Base-by-base conservation (phyloP, 1,140 invertebrate species). In the Globodera rostochiensis region DNA sequence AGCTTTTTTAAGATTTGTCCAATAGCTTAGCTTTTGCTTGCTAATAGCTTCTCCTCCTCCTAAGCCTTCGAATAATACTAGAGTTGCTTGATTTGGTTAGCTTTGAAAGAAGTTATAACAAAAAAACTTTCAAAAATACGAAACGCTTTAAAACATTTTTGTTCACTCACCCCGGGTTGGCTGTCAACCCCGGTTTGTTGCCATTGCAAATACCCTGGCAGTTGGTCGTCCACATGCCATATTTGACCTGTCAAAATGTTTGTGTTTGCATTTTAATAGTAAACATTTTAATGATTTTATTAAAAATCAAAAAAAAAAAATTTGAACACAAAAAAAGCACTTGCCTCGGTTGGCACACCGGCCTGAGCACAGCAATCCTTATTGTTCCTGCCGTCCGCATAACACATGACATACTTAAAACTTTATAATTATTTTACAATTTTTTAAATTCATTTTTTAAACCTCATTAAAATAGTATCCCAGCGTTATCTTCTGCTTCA, bases 311-410 rank as follows among this genome's bases (percentile, higher is more conserved):
- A 36, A 36, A 53, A 64, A 64, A 15, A 60, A 60, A 60, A 60
- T 60, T 60, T 15, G 19, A 9, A 47, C 25, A 47, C 25, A 71
- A 13, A 71, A 71, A 71, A 15, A 71, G 2, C 6, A 0, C 25
- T 7, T 4, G 25, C 69, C 8, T 71, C n/a, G 3, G 25, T 13
- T 36, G 69, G 69, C 25, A 71, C 69, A 36, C 69, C 69, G 11
- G 25, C 36, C 13, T 36, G 13, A 6, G 36, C 69, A 71, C 69
- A 71, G 46, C 36, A 36, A 11, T 36, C 9, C 11, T 11, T 45
- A 19, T 71, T 71, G 69, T 71, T 21, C 6, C 25, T n/a, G 6
- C 69, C 69, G 69, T 71, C 69, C 69, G 69, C 69, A 71, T 71
- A 71, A 47, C 69, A 71, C 69, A 36, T 45, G 6, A 47, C 46